Base-by-base conservation (phyloP, 2,113 vertebrate species). In the Planiliza haematocheilus region DNA sequence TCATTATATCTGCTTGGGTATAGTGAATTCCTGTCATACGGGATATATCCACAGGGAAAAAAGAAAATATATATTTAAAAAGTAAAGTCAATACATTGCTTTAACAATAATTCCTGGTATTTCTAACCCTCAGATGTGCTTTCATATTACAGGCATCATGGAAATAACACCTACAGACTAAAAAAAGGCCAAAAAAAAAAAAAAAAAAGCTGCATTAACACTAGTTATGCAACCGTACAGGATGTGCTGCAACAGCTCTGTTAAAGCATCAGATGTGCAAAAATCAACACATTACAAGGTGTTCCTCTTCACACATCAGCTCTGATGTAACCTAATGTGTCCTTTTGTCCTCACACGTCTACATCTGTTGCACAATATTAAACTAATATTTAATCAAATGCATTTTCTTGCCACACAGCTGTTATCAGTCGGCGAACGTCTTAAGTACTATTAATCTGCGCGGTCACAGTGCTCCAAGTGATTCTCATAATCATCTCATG, bases 261-360 rank as follows among this genome's bases (percentile, higher is more conserved):
- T 74, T 82, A 81, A 77, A 82, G 71, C 37, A 73, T 83, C 73
- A 20, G 58, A 86, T 74, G 88, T 88, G 88, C 58, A 79, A 85
- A 86, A 83, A 78, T 38, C 53, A 41, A 30, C 50, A 11, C 82
- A 77, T 77, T 69, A 65, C 18, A 46, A 75, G 64, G 70, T 61
- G 75, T 52, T 75, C 61, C 69, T 82, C 41, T 86, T 91, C 86
- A 80, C 88, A 89, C 76, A 76, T 74, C 30, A 60, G 59, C 69
- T 82, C 58, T 69, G 65, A 81, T 61, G 68, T 75, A 82, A 84
- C 66, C 8, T n/a, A 46, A 8, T 18, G 50, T 43, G 72, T 64
- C 13, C 59, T 16, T 12, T 17, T 12, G 52, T 0, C 7, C 21
- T 11, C 0, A 2, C 8, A 10, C 20, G 38, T 30, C 39, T 59